Conservation (phyloP, 2,888 invertebrate species). For the Polia nebulosa region DNA sequence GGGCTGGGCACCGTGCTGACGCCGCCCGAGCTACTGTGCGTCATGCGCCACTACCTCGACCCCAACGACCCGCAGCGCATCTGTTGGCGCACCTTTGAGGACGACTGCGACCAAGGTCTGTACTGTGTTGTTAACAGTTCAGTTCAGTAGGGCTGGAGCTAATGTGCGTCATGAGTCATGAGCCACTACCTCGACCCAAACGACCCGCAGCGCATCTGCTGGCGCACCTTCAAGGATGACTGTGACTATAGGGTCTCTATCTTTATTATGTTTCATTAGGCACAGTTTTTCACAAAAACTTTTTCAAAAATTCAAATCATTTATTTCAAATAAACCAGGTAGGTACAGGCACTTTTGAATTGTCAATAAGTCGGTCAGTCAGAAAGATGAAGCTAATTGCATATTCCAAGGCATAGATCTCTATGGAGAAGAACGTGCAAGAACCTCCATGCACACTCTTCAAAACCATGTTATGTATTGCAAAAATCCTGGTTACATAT, state of each 20-base stretch:
- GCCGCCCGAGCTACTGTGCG: slow-evolving; percentile 91
- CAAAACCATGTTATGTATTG: no score
- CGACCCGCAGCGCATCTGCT: slow-evolving; percentile 93
- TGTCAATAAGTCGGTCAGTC: no score
- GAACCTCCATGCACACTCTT: no score
- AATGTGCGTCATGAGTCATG: slow-evolving; percentile 91
- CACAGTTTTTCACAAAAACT: no score
- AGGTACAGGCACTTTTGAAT: no score
- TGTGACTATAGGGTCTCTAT: slow-evolving; percentile 89
- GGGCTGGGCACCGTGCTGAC: slow-evolving; percentile 92
- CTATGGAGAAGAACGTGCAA: no score
- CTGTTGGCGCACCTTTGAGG: slow-evolving; percentile 95
- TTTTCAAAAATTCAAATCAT: no score
- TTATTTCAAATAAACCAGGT: no score
- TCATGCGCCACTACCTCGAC: slow-evolving; percentile 93
- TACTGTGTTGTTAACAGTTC: background rate
- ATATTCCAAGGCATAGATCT: no score
- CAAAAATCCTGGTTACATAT: no score
- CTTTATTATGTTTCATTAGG: no score
- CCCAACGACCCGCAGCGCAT: slow-evolving; percentile 93
- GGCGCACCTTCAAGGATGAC: slow-evolving; percentile 95
- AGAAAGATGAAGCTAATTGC: no score
- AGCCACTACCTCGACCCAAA: slow-evolving; percentile 94
- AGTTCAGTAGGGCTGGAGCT: slow-evolving; percentile 84
- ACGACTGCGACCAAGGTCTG: slow-evolving; percentile 94